Evolutionary conservation across 1,140 invertebrate species (phyloP).

Genomic region (Hypsibius dujardini): DNA sequence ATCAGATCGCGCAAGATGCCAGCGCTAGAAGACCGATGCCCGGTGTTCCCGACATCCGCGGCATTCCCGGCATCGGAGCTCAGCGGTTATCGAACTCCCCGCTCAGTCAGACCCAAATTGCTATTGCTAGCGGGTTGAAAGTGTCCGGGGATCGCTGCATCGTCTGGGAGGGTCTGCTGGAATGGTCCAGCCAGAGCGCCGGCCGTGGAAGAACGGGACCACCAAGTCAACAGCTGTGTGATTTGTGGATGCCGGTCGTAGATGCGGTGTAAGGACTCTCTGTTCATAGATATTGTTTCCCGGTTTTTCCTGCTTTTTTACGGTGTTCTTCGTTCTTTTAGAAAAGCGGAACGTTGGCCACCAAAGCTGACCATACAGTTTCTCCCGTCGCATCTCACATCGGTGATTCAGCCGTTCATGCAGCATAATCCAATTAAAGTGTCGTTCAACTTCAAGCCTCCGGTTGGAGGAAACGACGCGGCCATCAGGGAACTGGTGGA

Average conservation of each 20-base stretch:
- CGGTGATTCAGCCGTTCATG: neutral
- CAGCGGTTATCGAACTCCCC: neutral
- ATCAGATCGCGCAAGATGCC: neutral
- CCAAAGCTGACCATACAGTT: neutral
- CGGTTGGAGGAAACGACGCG: neutral
- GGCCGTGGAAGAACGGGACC: neutral
- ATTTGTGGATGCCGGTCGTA: neutral
- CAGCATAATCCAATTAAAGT: neutral
- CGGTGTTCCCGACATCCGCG: neutral
- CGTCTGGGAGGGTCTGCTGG: neutral
- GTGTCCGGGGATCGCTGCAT: neutral
- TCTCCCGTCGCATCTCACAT: neutral
- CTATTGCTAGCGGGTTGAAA: too few relatives aligned
- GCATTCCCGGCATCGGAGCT: neutral
- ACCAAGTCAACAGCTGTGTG: neutral
- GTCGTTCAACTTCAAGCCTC: neutral
- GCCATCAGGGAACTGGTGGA: neutral
- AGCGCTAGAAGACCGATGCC: neutral
- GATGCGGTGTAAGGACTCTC: neutral
- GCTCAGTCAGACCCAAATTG: too few relatives aligned
- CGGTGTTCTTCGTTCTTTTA: neutral
- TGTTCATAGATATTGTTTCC: neutral
- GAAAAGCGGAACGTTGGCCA: neutral
- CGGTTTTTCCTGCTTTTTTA: neutral
- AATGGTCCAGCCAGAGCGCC: neutral